Evolutionary conservation across 2,888 invertebrate species (phyloP).

Genomic region (Geotrupes spiniger): DNA sequence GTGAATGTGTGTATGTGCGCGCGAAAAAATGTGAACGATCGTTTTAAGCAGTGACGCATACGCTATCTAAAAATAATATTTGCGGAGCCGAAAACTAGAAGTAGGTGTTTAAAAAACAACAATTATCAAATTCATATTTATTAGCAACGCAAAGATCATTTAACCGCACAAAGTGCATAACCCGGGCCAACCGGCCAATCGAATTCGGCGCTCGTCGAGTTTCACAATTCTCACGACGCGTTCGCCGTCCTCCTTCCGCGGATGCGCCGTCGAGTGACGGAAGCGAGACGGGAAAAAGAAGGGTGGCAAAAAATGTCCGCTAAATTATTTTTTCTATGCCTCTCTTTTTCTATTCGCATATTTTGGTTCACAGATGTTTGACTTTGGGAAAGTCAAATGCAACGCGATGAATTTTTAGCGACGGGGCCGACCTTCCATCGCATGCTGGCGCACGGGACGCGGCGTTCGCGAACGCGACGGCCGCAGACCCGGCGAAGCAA

Average conservation of each 20-base stretch:
- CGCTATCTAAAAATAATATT: slow-evolving; percentile 19
- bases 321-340: slow-evolving; percentile 32
- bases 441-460: slow-evolving; percentile 7
- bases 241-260: slow-evolving; percentile 9
- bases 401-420: slow-evolving; percentile 23
- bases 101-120: slow-evolving; percentile 20
- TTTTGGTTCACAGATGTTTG: slow-evolving; percentile 38
- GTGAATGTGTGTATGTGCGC: slow-evolving; percentile 6
- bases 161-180: slow-evolving; percentile 25
- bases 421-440: slow-evolving; percentile 5
- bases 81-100: slow-evolving; percentile 14
- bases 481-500: slow-evolving; percentile 3
- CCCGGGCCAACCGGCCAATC: slow-evolving; percentile 28
- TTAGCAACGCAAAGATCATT: slow-evolving; percentile 29
- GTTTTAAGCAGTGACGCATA: slow-evolving; percentile 2
- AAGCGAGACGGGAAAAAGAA: slow-evolving; percentile 4
- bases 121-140: slow-evolving; percentile 33
- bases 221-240: slow-evolving; percentile 13
- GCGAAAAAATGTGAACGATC: slow-evolving; percentile 1
- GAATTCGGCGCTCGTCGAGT: slow-evolving; percentile 25
- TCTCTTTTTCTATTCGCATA: slow-evolving; percentile 35
- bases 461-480: slow-evolving; percentile 13
- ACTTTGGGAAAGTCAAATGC: slow-evolving; percentile 48
- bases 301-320: slow-evolving; percentile 16
- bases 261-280: neutral